Conservation (phyloP, 2,797 vertebrate species). For the Babyrousa celebensis region DNA sequence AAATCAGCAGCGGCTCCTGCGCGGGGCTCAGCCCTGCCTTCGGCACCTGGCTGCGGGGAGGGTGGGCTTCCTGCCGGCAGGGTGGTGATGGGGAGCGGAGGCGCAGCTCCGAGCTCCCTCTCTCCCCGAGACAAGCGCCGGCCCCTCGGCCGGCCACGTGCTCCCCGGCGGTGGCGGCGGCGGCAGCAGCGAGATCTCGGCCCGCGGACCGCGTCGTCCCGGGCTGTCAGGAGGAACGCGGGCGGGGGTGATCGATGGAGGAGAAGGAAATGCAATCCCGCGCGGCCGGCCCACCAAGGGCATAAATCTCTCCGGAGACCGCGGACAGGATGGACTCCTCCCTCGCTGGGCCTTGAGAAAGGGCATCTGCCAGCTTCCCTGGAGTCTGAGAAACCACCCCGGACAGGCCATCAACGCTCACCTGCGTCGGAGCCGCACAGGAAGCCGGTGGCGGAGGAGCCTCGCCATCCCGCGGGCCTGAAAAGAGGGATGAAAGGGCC, state of each 20-base stretch:
- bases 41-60: not conserved
- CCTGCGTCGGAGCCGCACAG: not conserved
- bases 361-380: not conserved
- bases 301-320: constrained; percentile 5
- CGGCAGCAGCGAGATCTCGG: not conserved
- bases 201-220: not conserved
- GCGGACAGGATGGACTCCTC: not conserved
- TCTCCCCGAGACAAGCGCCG: not conserved
- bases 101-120: not conserved
- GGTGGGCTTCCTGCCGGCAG: not conserved
- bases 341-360: constrained; percentile 28
- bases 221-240: not conserved
- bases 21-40: not conserved
- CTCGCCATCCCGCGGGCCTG: not conserved
- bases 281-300: not conserved
- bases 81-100: not conserved
- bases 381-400: not conserved
- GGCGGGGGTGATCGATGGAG: not conserved
- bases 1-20: too few relatives aligned
- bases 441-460: not conserved
- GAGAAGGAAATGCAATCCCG: not conserved
- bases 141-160: not conserved
- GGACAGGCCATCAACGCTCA: not conserved
- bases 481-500: fast-evolving
- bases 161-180: not conserved